Percentiles rank a stretch among this genome's conserved stretches.
phyloP scores from a whole-genome alignment of 2,797 vertebrate genomes.

The Catamblyrhynchus diadema region DNA sequence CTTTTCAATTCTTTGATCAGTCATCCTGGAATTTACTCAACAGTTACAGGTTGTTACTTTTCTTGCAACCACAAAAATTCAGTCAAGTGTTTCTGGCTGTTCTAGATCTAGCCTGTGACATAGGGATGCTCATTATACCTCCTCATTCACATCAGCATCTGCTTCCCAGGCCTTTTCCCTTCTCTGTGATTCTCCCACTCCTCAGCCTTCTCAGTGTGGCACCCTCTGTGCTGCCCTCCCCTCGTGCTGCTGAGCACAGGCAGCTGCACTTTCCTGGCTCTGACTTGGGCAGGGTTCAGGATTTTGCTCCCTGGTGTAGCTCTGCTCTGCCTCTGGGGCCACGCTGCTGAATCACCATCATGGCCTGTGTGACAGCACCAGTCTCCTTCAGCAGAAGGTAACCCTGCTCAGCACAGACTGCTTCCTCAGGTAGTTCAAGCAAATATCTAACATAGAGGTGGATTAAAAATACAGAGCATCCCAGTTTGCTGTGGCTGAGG shows the following conservation, averaged over 20 bases:
- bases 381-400: not conserved
- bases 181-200: not conserved
- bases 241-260: accelerated
- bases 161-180: not conserved
- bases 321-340: not conserved
- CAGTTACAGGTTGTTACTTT: not conserved
- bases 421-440: not conserved
- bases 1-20: not conserved
- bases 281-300: not conserved
- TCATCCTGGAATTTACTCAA: not conserved
- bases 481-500: not conserved
- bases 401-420: not conserved
- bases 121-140: not conserved
- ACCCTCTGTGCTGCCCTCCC: accelerated
- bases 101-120: not conserved
- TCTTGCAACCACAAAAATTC: not conserved
- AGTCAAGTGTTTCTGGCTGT: not conserved
- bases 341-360: not conserved
- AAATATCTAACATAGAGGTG: not conserved
- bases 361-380: not conserved
- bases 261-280: not conserved
- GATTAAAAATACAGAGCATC: not conserved
- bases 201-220: not conserved
- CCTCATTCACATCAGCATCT: not conserved
- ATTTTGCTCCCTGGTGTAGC: not conserved